Conservation (phyloP, 2,888 invertebrate species). For the Cephus pulcher region DNA sequence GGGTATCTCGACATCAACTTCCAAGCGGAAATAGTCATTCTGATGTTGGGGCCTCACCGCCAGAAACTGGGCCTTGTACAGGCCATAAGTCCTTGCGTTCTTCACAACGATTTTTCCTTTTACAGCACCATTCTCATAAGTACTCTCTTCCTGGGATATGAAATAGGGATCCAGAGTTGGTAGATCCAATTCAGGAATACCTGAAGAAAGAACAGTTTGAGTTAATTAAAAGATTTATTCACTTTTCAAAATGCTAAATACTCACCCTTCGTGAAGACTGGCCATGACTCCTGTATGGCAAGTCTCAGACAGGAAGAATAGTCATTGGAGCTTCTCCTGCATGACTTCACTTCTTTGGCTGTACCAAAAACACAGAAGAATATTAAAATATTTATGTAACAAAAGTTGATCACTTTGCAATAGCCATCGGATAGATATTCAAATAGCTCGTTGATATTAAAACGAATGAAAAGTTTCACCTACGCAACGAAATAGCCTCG, state of each 20-base stretch:
- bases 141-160: constrained; percentile 65
- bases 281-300: constrained; percentile 61
- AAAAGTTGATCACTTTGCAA: not conserved
- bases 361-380: constrained; percentile 14
- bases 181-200: constrained; percentile 69
- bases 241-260: constrained; percentile 2
- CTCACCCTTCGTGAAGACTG: constrained; percentile 53
- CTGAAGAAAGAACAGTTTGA: constrained; percentile 42
- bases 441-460: not conserved
- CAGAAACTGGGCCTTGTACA: constrained; percentile 69
- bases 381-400: not conserved
- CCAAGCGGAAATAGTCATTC: constrained; percentile 70
- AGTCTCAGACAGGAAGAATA: constrained; percentile 60
- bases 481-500: constrained; percentile 19
- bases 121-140: constrained; percentile 63
- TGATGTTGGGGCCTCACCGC: constrained; percentile 71
- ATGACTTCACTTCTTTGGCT: constrained; percentile 52
- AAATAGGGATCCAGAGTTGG: constrained; percentile 70
- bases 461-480: not conserved
- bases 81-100: constrained; percentile 70
- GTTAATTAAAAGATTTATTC: not conserved
- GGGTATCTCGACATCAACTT: constrained; percentile 72
- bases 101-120: constrained; percentile 68
- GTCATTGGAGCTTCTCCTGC: constrained; percentile 50
- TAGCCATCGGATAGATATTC: not conserved